phyloP scores from a whole-genome alignment of 53 echinoderm and acorn worm genomes.

The Holothuria leucospilota region DNA sequence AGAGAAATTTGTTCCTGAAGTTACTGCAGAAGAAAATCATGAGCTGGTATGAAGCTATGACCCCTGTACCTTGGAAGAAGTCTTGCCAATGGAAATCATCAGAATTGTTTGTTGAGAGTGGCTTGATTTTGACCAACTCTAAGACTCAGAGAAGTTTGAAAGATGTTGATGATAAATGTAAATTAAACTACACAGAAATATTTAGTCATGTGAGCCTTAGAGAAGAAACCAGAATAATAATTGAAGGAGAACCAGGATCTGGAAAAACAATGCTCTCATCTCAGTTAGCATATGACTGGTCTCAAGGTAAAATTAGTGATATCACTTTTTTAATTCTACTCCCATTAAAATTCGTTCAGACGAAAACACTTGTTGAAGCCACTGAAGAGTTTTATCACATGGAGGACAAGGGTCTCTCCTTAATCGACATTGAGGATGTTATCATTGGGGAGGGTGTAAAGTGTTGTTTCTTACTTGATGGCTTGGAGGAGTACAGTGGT shows the following conservation, averaged over 20 bases:
- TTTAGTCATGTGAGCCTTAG: not conserved
- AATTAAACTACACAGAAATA: not conserved
- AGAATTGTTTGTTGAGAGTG: not conserved
- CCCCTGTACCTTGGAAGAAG: too few species aligned
- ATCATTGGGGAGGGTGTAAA: not conserved
- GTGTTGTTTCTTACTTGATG: not conserved
- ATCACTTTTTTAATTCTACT: not conserved
- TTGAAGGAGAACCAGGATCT: constrained; percentile 21
- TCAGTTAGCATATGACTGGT: constrained; percentile 13
- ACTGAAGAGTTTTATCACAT: not conserved
- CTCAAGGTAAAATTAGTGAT: not conserved
- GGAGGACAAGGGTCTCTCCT: not conserved
- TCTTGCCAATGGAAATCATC: not conserved
- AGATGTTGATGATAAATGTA: constrained; percentile 8
- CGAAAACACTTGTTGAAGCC: not conserved
- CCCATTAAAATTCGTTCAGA: not conserved
- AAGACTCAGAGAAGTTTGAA: not conserved
- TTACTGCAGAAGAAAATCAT: not conserved
- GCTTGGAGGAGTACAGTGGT: not conserved
- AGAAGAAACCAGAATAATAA: not conserved
- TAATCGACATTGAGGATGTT: not conserved
- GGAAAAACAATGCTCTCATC: constrained; percentile 6
- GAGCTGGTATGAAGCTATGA: not conserved
- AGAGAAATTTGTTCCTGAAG: not conserved
- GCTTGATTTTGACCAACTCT: not conserved